A percentile compares a stretch with the other conserved stretches of the same genome.
Evolutionary conservation across 1,140 invertebrate genomes (phyloP).

Genomic region (Cyphomyrmex costatus): DNA sequence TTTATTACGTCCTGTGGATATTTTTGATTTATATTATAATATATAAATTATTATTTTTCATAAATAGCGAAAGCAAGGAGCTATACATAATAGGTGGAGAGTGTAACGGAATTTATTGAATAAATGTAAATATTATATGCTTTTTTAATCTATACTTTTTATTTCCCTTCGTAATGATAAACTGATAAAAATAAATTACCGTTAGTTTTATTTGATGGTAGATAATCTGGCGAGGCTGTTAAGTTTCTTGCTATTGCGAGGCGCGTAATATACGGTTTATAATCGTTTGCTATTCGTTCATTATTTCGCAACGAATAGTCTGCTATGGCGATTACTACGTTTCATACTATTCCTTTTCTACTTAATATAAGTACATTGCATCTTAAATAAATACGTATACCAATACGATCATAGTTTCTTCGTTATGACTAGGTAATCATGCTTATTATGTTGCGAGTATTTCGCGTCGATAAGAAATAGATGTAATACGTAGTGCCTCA

Average conservation of each 20-base stretch:
- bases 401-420: conserved; percentile 50
- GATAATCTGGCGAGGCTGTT: conserved; percentile 30
- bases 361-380: conserved; percentile 44
- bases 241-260: conserved; percentile 37
- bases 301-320: conserved; percentile 26
- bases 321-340: conserved; percentile 49
- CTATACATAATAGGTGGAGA: neutral
- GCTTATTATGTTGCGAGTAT: conserved; percentile 48
- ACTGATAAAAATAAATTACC: conserved; percentile 73
- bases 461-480: conserved; percentile 34
- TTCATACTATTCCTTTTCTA: conserved; percentile 28
- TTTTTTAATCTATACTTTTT: conserved; percentile 69
- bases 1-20: neutral
- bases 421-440: conserved; percentile 64
- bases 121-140: conserved; percentile 58
- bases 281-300: conserved; percentile 13
- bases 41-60: conserved; percentile 19
- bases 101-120: conserved; percentile 43
- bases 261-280: conserved; percentile 37
- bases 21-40: conserved; percentile 41
- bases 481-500: conserved; percentile 25
- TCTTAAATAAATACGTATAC: conserved; percentile 46
- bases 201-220: conserved; percentile 42
- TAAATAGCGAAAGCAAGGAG: conserved; percentile 4
- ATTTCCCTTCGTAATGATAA: conserved; percentile 70